Conservation (phyloP, 2,113 vertebrate genomes). For the Centropristis striata region DNA sequence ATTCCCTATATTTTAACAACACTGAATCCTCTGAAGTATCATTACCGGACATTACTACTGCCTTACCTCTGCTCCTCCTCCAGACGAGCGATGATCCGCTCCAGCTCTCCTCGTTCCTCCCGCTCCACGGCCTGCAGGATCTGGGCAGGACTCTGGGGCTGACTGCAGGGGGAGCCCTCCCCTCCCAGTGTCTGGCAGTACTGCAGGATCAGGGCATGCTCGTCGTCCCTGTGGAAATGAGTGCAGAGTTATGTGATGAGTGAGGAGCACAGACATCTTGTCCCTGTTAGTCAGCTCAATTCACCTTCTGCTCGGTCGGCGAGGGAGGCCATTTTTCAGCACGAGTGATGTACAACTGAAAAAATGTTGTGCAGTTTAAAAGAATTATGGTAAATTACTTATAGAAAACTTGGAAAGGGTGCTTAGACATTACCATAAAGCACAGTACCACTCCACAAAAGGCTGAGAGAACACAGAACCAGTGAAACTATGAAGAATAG, state of each 20-base stretch:
- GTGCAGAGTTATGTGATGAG: conserved; percentile 19
- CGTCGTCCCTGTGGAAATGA: conserved; percentile 90
- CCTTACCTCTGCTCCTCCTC: conserved; percentile 96
- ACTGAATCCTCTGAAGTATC: background rate
- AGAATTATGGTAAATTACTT: conserved; percentile 9
- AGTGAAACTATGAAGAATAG: background rate
- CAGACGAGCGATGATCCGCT: conserved; percentile 92
- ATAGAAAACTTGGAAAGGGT: background rate
- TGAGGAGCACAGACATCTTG: background rate
- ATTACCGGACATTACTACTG: background rate
- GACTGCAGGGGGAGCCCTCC: conserved; percentile 90
- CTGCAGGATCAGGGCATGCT: conserved; percentile 96
- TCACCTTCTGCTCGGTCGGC: conserved; percentile 9
- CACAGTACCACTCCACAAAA: background rate
- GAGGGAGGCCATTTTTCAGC: background rate
- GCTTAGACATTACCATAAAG: background rate
- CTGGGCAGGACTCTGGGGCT: conserved; percentile 96
- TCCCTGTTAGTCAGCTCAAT: conserved; percentile 1
- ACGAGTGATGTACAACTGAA: background rate
- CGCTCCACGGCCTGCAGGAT: conserved; percentile 96
- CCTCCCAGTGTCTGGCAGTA: conserved; percentile 97
- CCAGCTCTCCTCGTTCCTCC: conserved; percentile 94
- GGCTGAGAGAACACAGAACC: background rate
- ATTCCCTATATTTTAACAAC: background rate
- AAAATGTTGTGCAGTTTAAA: conserved; percentile 2